Conservation (phyloP, 2,888 invertebrate genomes). For the Elysia crispata region DNA sequence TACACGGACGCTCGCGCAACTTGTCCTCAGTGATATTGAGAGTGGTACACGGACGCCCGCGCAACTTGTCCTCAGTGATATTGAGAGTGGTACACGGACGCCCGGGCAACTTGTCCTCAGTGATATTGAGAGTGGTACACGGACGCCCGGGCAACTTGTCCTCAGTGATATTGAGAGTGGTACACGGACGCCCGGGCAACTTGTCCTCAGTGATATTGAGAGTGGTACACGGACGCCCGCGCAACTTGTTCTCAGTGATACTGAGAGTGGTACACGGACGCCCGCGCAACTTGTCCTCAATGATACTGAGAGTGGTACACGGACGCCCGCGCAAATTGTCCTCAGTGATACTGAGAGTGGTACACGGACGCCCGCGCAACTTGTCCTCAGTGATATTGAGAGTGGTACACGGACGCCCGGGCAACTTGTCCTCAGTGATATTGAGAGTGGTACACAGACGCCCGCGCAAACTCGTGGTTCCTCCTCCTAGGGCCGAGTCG, state of each 20-base stretch:
- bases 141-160: too few species aligned
- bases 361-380: background rate
- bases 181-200: background rate
- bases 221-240: background rate
- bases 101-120: too few species aligned
- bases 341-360: background rate
- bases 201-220: background rate
- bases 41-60: too few species aligned
- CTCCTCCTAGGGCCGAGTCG: background rate
- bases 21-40: too few species aligned
- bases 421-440: conserved; percentile 32
- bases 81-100: too few species aligned
- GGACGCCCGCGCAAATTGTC: conserved; percentile 15
- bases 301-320: conserved; percentile 41
- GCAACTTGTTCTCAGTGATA: background rate
- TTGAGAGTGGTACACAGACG: conserved; percentile 35
- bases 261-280: too few species aligned
- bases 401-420: conserved; percentile 34
- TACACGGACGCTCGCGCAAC: too few species aligned
- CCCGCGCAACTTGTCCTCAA: too few species aligned
- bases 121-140: too few species aligned
- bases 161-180: too few species aligned
- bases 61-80: too few species aligned
- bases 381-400: background rate
- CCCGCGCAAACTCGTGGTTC: conserved; percentile 20